phyloP scores from a whole-genome alignment of 2,888 invertebrate species.

The Nemurella pictetii region DNA sequence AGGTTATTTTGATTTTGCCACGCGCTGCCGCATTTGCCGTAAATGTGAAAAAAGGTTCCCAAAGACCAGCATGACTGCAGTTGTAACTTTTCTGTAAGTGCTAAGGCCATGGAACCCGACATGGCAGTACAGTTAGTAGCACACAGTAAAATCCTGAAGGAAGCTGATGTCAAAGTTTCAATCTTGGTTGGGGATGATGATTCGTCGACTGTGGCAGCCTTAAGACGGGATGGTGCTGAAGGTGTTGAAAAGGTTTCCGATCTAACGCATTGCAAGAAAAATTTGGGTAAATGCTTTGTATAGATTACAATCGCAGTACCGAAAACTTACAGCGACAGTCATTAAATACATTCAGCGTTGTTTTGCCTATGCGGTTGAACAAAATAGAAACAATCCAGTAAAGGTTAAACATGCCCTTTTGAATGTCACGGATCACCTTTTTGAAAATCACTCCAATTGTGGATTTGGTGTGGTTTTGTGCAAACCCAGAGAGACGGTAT shows the following conservation, averaged over 20 bases:
- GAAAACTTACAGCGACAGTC: not conserved
- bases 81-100: constrained; percentile 45
- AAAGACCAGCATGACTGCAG: constrained; percentile 45
- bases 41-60: constrained; percentile 42
- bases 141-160: constrained; percentile 42
- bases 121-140: constrained; percentile 43
- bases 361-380: not conserved
- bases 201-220: constrained; percentile 43
- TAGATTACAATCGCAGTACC: not conserved
- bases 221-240: not conserved
- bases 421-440: not conserved
- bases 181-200: constrained; percentile 45
- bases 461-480: no score
- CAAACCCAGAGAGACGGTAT: not conserved
- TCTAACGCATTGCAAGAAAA: not conserved
- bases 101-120: constrained; percentile 47
- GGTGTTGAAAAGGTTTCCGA: constrained; percentile 17
- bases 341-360: not conserved
- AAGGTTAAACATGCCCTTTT: not conserved
- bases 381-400: constrained; percentile 1
- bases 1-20: constrained; percentile 44
- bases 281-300: not conserved
- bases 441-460: not conserved
- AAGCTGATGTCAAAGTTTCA: constrained; percentile 40
- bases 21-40: constrained; percentile 43